phyloP scores from a whole-genome alignment of 2,113 vertebrate species.

The Nothoprocta pentlandii region DNA sequence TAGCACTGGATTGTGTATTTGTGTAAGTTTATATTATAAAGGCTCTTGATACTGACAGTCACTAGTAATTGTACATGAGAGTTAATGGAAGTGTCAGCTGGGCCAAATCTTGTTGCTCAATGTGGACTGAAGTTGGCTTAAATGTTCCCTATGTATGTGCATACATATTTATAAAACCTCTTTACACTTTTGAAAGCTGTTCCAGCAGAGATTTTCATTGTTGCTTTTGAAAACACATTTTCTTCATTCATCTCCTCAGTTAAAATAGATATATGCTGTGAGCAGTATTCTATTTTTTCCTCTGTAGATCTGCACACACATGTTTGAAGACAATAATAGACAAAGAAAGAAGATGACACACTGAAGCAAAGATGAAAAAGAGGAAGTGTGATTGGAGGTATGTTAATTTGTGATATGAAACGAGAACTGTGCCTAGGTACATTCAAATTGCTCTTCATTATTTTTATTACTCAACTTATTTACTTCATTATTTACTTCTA shows the following conservation, averaged over 20 bases:
- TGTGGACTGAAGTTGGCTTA: neutral
- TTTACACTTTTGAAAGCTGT: neutral
- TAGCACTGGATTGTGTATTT: neutral
- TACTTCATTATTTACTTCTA: neutral
- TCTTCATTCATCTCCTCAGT: neutral
- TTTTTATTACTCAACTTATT: neutral
- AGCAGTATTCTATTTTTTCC: neutral
- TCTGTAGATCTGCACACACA: neutral
- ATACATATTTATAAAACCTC: neutral
- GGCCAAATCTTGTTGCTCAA: neutral
- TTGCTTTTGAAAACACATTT: neutral
- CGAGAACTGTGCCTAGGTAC: neutral
- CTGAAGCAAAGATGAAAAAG: neutral
- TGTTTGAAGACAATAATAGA: neutral
- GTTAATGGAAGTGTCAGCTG: neutral
- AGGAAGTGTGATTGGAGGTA: neutral
- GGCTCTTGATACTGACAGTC: too few relatives aligned
- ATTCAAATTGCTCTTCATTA: neutral
- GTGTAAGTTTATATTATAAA: too few relatives aligned
- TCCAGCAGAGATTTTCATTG: neutral
- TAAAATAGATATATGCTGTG: neutral
- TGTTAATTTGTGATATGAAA: neutral
- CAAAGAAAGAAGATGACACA: neutral
- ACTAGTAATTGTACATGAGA: too few relatives aligned
- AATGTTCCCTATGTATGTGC: neutral